Conservation (phyloP, 1,140 invertebrate genomes). For the Cydia splendana region DNA sequence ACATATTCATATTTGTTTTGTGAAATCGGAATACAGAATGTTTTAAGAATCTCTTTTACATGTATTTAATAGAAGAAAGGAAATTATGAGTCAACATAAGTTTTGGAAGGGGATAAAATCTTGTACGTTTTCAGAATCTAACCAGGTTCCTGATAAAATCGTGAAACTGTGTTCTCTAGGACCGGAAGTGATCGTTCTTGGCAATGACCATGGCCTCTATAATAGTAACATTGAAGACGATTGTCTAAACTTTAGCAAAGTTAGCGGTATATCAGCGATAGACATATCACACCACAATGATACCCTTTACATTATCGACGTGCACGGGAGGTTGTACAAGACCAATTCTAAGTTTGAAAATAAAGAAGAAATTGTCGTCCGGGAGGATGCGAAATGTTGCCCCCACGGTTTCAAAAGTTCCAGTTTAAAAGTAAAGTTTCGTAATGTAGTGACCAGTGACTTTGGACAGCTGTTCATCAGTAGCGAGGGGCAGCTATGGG, state of each 20-base stretch:
- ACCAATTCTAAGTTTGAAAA: constrained; percentile 79
- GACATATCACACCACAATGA: constrained; percentile 83
- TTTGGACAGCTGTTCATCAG: constrained; percentile 84
- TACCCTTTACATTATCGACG: constrained; percentile 82
- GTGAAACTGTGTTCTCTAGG: constrained; percentile 71
- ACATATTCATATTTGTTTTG: neutral
- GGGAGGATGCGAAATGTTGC: constrained; percentile 83
- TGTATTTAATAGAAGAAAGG: constrained; percentile 47
- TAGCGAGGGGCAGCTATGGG: constrained; percentile 86
- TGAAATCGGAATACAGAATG: constrained; percentile 26
- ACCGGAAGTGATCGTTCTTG: constrained; percentile 69
- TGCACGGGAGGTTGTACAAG: constrained; percentile 82
- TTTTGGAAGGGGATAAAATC: constrained; percentile 72
- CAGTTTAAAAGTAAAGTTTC: constrained; percentile 82
- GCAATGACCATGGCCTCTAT: constrained; percentile 73
- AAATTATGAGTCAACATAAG: constrained; percentile 73
- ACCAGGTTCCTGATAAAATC: constrained; percentile 71
- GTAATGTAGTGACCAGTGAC: constrained; percentile 82
- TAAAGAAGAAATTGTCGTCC: constrained; percentile 82
- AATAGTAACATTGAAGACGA: constrained; percentile 65
- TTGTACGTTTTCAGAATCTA: constrained; percentile 57
- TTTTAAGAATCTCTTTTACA: constrained; percentile 54
- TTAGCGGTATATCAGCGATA: constrained; percentile 74
- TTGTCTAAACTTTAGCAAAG: constrained; percentile 64
- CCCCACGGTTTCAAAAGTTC: constrained; percentile 83